Percentiles rank a stretch among this genome's conserved stretches.
Evolutionary conservation across 2,888 invertebrate species (phyloP).

Genomic region (Eupithecia subumbrata): DNA sequence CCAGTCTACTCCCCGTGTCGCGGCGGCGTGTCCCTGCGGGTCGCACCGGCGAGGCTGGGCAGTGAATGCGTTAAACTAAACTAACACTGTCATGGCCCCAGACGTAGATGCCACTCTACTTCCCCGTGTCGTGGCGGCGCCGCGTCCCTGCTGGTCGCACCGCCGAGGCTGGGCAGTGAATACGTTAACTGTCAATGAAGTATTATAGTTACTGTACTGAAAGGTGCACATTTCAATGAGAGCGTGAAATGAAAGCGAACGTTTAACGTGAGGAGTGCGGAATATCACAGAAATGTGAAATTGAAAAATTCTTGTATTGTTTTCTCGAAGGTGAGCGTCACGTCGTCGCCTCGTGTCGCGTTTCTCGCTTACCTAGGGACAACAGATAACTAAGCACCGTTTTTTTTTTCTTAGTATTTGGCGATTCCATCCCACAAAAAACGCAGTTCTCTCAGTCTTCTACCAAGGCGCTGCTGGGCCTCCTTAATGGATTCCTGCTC

Average conservation of each 20-base stretch:
- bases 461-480: constrained; percentile 82
- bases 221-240: not conserved
- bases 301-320: not conserved
- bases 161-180: too few species aligned
- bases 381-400: not conserved
- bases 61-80: too few species aligned
- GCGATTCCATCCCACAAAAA: constrained; percentile 90
- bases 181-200: not conserved
- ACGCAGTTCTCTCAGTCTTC: constrained; percentile 69
- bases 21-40: too few species aligned
- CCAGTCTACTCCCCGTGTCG: too few species aligned
- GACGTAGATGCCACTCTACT: too few species aligned
- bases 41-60: too few species aligned
- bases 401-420: constrained; percentile 61
- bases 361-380: not conserved
- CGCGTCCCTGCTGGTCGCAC: too few species aligned
- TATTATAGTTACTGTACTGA: not conserved
- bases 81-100: too few species aligned
- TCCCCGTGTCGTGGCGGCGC: too few species aligned
- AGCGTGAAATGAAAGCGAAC: not conserved
- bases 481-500: constrained; percentile 91
- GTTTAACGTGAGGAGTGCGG: not conserved
- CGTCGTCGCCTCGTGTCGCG: not conserved
- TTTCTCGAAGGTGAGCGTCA: not conserved
- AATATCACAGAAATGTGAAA: not conserved